phyloP scores from a whole-genome alignment of 2,113 vertebrate species.

The Jaculus jaculus region DNA sequence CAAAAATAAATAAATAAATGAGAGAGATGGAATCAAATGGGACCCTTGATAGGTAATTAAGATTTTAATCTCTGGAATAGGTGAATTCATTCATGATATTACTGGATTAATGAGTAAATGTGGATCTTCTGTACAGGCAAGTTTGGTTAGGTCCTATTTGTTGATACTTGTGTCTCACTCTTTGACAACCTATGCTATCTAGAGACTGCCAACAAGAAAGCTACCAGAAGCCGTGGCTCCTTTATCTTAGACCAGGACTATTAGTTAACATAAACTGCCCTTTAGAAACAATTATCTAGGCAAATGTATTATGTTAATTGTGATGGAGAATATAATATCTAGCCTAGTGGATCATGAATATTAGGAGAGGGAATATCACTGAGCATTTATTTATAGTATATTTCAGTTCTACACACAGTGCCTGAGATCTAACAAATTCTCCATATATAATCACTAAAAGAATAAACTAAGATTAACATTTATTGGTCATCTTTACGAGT shows the following conservation, averaged over 20 bases:
- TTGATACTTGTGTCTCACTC: background rate
- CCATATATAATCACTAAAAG: background rate
- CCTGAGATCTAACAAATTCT: background rate
- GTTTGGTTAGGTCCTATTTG: background rate
- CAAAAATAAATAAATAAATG: background rate
- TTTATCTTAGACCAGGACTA: background rate
- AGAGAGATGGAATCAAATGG: background rate
- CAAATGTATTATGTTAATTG: background rate
- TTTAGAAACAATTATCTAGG: background rate
- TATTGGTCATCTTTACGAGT: background rate
- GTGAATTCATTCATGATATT: background rate
- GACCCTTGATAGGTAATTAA: background rate
- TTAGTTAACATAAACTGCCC: background rate
- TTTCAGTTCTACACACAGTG: background rate
- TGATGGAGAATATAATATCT: background rate
- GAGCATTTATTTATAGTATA: background rate
- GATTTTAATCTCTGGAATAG: background rate
- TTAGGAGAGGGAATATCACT: background rate
- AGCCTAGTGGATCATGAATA: background rate
- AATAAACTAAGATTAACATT: background rate
- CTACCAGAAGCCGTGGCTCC: fast-evolving
- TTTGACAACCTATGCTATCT: background rate
- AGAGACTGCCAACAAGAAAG: background rate
- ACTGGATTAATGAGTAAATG: background rate
- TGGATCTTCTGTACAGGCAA: background rate